phyloP scores from a whole-genome alignment of 35 echinoderm and acorn worm genomes.

The Ophioderma brevispina region DNA sequence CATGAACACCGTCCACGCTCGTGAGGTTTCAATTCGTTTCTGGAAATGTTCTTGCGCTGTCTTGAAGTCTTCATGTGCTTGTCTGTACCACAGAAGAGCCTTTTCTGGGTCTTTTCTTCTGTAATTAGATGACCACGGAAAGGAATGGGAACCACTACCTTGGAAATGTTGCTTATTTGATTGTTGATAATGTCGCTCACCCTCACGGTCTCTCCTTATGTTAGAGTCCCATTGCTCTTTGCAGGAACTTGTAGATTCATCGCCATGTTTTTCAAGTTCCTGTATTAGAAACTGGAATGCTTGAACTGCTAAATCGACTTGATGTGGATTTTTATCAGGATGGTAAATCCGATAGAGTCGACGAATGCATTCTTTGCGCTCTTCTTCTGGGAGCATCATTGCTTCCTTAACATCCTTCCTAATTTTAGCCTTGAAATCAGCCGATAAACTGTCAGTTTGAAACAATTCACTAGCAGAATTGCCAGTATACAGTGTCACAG shows the following conservation, averaged over 20 bases:
- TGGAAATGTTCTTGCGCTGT: not conserved
- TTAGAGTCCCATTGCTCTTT: not conserved
- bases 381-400: not conserved
- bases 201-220: not conserved
- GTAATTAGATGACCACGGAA: slow-evolving; percentile 14
- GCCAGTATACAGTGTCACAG: no score
- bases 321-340: slow-evolving; percentile 28
- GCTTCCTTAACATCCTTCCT: slow-evolving; percentile 12
- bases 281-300: slow-evolving; percentile 13
- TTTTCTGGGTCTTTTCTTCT: not conserved
- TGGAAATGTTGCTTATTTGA: not conserved
- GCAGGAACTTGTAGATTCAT: not conserved
- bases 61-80: slow-evolving; percentile 3
- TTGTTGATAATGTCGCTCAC: not conserved
- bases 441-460: no score
- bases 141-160: not conserved
- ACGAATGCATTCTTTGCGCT: not conserved
- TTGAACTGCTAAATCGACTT: not conserved
- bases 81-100: slow-evolving; percentile 20
- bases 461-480: no score
- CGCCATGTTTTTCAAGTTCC: not conserved
- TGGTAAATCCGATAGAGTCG: slow-evolving; percentile 27
- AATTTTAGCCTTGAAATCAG: not conserved
- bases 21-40: not conserved
- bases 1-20: slow-evolving; percentile 21